These are phyloP conservation scores for Eulacestoma nigropectus DNA, from an alignment of 2,113 vertebrate genomes.

Conservation along the genomic window DNA sequence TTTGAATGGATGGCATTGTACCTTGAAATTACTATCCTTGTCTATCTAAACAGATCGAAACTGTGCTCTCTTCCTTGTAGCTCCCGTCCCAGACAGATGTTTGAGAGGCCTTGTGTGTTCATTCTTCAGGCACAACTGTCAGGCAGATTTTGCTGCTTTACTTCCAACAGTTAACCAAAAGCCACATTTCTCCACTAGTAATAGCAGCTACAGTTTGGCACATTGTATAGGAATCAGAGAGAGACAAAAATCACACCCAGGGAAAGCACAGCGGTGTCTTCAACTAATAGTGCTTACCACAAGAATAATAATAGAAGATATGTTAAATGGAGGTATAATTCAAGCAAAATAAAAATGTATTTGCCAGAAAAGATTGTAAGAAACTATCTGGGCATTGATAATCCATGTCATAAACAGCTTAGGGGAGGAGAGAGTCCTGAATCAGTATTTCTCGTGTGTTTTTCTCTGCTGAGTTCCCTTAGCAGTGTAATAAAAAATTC, in stretches of 20 bases:
- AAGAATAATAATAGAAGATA: not conserved
- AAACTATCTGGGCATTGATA: not conserved
- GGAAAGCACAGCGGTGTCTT: not conserved
- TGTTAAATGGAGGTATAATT: not conserved
- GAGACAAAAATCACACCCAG: not conserved
- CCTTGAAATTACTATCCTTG: not conserved
- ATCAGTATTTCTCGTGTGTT: not conserved
- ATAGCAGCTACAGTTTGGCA: not conserved
- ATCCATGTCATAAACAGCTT: not conserved
- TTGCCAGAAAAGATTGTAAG: not conserved
- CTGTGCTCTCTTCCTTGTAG: not conserved
- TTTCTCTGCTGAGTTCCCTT: not conserved
- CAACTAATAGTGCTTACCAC: not conserved
- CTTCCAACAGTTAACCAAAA: not conserved
- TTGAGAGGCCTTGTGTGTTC: not conserved
- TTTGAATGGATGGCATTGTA: not conserved
- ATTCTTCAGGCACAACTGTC: not conserved
- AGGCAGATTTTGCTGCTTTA: not conserved
- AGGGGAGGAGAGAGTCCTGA: not conserved
- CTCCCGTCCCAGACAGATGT: not conserved
- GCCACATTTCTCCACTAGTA: not conserved
- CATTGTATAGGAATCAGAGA: not conserved
- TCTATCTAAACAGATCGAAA: not conserved
- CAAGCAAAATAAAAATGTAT: not conserved
- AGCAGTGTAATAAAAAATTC: not conserved